A percentile compares a stretch with the other conserved stretches of the same genome.
Evolutionary conservation across 1,140 invertebrate species (phyloP).

Genomic region (Leptinotarsa undecemlineata): DNA sequence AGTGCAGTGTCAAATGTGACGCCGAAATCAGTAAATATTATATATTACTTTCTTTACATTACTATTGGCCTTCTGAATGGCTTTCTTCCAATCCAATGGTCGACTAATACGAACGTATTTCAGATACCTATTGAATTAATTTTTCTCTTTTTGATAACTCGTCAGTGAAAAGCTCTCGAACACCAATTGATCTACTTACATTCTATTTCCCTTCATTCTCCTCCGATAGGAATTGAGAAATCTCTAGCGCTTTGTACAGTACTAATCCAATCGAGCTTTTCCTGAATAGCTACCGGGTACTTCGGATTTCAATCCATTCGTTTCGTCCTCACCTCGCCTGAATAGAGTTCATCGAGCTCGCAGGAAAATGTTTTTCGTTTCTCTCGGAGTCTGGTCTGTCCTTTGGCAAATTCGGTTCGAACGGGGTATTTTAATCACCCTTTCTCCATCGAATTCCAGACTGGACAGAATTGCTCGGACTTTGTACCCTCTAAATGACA

Average conservation of each 20-base stretch:
- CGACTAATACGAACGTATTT: too few species aligned
- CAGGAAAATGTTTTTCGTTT: background rate
- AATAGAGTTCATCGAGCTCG: background rate
- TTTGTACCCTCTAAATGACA: background rate
- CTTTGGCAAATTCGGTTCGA: background rate
- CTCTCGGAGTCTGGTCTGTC: background rate
- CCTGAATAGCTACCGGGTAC: background rate
- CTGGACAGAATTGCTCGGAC: background rate
- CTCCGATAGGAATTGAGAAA: background rate
- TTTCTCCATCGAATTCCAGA: background rate
- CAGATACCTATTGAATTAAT: too few species aligned
- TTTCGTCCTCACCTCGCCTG: background rate
- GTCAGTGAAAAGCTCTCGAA: too few species aligned
- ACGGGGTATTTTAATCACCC: constrained; percentile 5
- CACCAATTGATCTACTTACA: too few species aligned
- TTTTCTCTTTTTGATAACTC: too few species aligned
- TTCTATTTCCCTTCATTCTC: background rate
- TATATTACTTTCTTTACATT: too few species aligned
- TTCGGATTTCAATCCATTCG: background rate
- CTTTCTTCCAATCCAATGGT: too few species aligned
- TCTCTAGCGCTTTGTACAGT: background rate
- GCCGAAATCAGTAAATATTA: too few species aligned
- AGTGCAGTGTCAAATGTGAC: too few species aligned
- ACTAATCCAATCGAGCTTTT: background rate
- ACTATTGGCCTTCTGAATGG: too few species aligned